phyloP scores from a whole-genome alignment of 2,797 vertebrate species.

The Philypnodon macrostomus region DNA sequence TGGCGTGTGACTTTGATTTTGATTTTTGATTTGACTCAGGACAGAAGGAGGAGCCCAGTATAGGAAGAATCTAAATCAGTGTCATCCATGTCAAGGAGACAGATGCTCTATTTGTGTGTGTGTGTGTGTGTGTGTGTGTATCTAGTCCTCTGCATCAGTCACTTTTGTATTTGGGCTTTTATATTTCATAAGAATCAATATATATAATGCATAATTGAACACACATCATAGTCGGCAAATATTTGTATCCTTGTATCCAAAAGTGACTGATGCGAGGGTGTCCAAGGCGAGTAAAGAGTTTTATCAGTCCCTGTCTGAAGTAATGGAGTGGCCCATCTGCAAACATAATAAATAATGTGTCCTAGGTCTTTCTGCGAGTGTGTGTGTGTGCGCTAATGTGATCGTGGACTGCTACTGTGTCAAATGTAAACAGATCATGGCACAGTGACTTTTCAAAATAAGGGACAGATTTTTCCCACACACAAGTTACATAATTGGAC shows the following conservation, averaged over 20 bases:
- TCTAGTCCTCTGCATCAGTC: constrained; percentile 10
- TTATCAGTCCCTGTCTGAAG: background rate
- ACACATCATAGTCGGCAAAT: constrained; percentile 16
- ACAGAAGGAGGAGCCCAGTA: constrained; percentile 46
- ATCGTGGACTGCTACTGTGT: background rate
- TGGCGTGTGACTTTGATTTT: constrained; percentile 50
- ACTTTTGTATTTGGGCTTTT: background rate
- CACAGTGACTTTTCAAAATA: background rate
- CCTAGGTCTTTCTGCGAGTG: background rate
- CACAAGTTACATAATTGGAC: too few species aligned
- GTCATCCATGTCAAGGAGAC: constrained; percentile 66
- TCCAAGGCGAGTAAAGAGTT: constrained; percentile 1
- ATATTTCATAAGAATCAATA: constrained; percentile 26
- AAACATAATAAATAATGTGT: background rate
- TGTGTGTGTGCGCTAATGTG: background rate
- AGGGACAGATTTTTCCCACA: background rate
- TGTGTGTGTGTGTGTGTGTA: constrained; percentile 28
- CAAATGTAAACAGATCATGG: background rate
- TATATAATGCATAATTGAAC: constrained; percentile 24
- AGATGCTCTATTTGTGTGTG: constrained; percentile 60
- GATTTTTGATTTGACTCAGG: too few species aligned
- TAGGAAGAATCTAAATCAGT: constrained; percentile 65
- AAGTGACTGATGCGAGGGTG: constrained; percentile 2
- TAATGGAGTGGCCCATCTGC: background rate
- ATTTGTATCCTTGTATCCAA: background rate